Evolutionary conservation across 2,797 vertebrate genomes (phyloP).

Genomic region (Balearica regulorum): DNA sequence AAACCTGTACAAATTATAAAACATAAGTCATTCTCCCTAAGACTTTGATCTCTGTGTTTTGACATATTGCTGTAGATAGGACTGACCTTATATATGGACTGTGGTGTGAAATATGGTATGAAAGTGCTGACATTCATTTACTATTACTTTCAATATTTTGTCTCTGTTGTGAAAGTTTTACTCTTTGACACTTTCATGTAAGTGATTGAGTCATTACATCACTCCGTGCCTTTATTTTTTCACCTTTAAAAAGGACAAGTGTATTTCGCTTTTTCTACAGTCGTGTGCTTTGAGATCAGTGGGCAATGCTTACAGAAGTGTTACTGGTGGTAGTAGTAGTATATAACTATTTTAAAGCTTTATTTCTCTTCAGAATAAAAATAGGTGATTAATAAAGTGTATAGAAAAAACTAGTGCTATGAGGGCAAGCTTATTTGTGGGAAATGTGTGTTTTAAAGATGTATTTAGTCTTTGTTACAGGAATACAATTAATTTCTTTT

Average conservation of each 20-base stretch:
- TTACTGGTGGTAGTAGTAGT: not conserved
- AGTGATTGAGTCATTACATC: not conserved
- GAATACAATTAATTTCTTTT: not conserved
- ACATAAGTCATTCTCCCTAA: not conserved
- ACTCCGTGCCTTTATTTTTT: not conserved
- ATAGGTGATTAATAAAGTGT: not conserved
- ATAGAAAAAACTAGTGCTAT: not conserved
- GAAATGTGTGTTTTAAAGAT: not conserved
- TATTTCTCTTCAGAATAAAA: not conserved
- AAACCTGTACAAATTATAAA: not conserved
- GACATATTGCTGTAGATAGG: not conserved
- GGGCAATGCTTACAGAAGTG: not conserved
- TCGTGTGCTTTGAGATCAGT: not conserved
- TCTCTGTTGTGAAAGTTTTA: not conserved
- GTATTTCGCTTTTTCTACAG: not conserved
- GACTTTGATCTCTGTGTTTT: constrained; percentile 17
- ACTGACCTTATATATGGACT: not conserved
- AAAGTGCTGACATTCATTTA: not conserved
- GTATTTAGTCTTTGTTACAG: not conserved
- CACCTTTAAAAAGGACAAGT: not conserved
- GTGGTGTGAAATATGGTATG: not conserved
- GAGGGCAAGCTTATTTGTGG: not conserved
- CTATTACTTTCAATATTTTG: not conserved
- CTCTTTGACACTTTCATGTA: not conserved
- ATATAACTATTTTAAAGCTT: not conserved